Evolutionary conservation across 2,797 vertebrate genomes (phyloP).

Genomic region (Sparidentex hasta): DNA sequence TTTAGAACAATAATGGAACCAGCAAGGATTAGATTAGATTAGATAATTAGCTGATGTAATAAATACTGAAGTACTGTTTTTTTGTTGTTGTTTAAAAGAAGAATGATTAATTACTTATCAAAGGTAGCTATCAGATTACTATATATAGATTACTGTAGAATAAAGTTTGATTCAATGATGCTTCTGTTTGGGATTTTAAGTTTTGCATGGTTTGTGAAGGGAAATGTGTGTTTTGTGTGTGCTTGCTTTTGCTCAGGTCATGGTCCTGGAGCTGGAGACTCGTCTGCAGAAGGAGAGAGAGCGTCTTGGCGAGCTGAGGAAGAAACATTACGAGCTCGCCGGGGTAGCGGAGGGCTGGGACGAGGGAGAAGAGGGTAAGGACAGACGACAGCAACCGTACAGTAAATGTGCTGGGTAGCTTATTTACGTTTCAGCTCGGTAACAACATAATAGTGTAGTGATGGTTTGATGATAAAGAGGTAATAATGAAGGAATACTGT

Average conservation of each 20-base stretch:
- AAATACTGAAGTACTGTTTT: background rate
- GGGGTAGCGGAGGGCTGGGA: slow-evolving; percentile 97
- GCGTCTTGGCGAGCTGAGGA: slow-evolving; percentile 94
- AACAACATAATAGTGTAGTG: too few relatives aligned
- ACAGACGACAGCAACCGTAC: rapidly evolving
- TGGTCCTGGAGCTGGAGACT: slow-evolving; percentile 95
- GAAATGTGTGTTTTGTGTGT: slow-evolving; percentile 5
- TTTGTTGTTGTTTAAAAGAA: background rate
- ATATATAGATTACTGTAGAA: too few relatives aligned
- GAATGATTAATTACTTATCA: background rate
- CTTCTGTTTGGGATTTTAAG: background rate
- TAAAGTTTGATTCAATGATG: too few relatives aligned
- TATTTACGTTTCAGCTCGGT: too few relatives aligned
- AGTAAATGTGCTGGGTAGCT: background rate
- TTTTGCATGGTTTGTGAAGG: background rate
- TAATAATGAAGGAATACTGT: too few relatives aligned
- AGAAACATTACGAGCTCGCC: slow-evolving; percentile 97
- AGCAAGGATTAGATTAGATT: background rate
- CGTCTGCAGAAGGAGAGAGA: slow-evolving; percentile 95
- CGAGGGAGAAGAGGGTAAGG: slow-evolving; percentile 83
- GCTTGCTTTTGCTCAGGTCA: slow-evolving; percentile 85
- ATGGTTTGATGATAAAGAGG: too few relatives aligned
- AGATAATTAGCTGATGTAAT: background rate
- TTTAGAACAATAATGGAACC: background rate
- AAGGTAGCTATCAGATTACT: background rate